phyloP scores from a whole-genome alignment of 2,888 invertebrate genomes.

The Heliconius ismenius region DNA sequence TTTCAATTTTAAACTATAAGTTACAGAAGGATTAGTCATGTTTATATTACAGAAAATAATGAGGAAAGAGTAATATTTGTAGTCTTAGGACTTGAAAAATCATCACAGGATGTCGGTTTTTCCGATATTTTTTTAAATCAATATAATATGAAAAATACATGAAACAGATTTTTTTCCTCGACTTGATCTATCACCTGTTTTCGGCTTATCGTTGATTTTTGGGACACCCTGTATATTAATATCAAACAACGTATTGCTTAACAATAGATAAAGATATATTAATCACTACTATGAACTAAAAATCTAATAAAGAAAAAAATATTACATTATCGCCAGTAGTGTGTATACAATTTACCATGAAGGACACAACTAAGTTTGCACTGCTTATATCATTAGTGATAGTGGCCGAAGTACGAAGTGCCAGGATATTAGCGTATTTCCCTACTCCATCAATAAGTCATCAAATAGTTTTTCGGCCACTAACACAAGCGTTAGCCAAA shows the following conservation, averaged over 20 bases:
- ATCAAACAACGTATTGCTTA: constrained; percentile 1
- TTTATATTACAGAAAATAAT: too few relatives aligned
- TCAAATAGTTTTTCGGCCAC: constrained; percentile 56
- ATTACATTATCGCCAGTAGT: neutral
- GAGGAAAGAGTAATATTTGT: too few relatives aligned
- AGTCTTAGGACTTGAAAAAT: too few relatives aligned
- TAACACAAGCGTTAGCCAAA: constrained; percentile 56
- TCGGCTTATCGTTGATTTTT: too few relatives aligned
- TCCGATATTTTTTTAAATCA: too few relatives aligned
- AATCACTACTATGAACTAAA: neutral
- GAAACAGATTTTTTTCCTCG: too few relatives aligned
- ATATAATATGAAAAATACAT: too few relatives aligned
- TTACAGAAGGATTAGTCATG: too few relatives aligned
- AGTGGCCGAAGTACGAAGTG: constrained; percentile 36
- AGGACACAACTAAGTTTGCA: neutral
- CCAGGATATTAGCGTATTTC: constrained; percentile 51
- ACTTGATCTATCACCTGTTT: too few relatives aligned
- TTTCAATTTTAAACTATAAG: too few relatives aligned
- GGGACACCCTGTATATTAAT: neutral
- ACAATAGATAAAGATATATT: constrained; percentile 2
- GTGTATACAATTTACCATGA: neutral
- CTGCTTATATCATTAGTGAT: neutral
- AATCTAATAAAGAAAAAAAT: neutral
- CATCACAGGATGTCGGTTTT: too few relatives aligned
- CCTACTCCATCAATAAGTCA: constrained; percentile 57